Conservation (phyloP, 2,797 vertebrate species). For the Ptychobarbus kaznakovi region DNA sequence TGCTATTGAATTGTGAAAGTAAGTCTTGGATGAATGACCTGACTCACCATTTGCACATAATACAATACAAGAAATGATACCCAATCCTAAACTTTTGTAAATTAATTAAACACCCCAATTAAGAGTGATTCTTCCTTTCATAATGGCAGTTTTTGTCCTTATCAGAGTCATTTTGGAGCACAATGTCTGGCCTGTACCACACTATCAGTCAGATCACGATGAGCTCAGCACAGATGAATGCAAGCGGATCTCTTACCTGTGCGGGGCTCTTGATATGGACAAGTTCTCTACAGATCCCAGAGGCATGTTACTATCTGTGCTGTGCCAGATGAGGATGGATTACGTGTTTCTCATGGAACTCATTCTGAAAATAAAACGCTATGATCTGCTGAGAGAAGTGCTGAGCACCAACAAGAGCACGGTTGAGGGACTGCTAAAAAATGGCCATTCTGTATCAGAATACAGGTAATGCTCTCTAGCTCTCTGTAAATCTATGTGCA, state of each 20-base stretch:
- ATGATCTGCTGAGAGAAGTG: conserved; percentile 83
- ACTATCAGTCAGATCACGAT: conserved; percentile 80
- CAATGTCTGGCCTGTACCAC: conserved; percentile 37
- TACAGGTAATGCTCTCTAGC: conserved; percentile 80
- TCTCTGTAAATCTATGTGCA: neutral
- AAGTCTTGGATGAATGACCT: neutral
- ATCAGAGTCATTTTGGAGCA: neutral
- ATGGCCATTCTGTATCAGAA: conserved; percentile 72
- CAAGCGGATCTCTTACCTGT: conserved; percentile 81
- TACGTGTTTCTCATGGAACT: conserved; percentile 77
- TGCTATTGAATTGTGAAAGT: neutral
- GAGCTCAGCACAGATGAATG: conserved; percentile 81
- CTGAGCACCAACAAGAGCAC: conserved; percentile 70
- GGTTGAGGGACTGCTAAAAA: conserved; percentile 73
- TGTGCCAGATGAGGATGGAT: conserved; percentile 63
- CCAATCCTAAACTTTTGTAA: neutral
- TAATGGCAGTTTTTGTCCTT: conserved; percentile 52
- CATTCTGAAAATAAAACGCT: conserved; percentile 80
- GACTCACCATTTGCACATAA: neutral
- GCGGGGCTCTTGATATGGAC: conserved; percentile 72
- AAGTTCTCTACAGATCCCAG: conserved; percentile 61
- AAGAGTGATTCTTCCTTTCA: neutral
- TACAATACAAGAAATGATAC: neutral
- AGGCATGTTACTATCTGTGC: conserved; percentile 74
- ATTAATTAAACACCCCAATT: neutral